Conservation (phyloP, 2,113 vertebrate species). For the Phylloscopus whistleri region DNA sequence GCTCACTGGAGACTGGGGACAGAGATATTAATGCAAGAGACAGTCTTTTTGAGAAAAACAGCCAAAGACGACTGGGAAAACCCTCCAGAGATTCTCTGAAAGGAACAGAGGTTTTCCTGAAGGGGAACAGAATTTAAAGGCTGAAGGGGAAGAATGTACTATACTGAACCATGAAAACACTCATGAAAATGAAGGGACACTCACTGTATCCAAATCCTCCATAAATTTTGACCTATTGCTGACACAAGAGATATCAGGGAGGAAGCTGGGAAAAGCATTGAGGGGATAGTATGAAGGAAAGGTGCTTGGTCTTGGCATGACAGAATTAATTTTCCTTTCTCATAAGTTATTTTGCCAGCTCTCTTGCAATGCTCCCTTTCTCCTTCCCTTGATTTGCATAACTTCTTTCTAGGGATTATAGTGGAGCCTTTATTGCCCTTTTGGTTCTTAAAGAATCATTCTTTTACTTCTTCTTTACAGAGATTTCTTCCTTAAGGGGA, state of each 20-base stretch:
- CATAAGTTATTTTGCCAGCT: not conserved
- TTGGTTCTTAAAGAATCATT: not conserved
- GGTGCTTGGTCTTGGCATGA: not conserved
- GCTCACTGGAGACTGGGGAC: not conserved
- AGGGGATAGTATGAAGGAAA: not conserved
- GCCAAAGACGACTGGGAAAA: not conserved
- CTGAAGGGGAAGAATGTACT: not conserved
- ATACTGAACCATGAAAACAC: not conserved
- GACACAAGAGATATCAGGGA: not conserved
- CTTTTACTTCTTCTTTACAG: not conserved
- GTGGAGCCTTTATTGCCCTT: not conserved
- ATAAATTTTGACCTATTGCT: not conserved
- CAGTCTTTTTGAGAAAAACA: not conserved
- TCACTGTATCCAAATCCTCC: not conserved
- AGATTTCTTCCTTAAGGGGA: not conserved
- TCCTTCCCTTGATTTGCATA: not conserved
- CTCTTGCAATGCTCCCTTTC: not conserved
- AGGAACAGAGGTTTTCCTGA: not conserved
- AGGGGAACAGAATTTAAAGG: conserved; percentile 9
- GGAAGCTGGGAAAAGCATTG: not conserved
- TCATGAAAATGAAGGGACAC: not conserved
- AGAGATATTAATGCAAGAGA: not conserved
- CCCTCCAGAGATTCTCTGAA: conserved; percentile 1
- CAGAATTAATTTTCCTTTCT: not conserved
- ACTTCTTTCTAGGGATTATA: not conserved